Conservation (phyloP, 2,888 invertebrate genomes). For the Drosophila maculinotata region DNA sequence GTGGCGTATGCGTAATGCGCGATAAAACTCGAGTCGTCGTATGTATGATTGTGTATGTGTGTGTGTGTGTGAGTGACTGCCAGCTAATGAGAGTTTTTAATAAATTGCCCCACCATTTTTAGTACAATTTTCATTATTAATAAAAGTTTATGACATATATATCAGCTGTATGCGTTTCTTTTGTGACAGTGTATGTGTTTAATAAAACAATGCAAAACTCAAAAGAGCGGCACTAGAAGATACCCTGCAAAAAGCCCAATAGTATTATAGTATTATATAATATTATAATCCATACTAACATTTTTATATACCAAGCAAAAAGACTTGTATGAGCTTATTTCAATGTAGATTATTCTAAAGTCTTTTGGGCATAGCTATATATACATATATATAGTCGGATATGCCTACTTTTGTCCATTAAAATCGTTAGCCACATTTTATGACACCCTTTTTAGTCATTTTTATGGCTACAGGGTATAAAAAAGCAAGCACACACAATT, state of each 20-base stretch:
- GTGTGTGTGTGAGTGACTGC: conserved; percentile 41
- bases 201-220: conserved; percentile 45
- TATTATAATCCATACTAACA: no score
- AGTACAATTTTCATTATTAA: conserved; percentile 81
- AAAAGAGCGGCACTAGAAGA: neutral
- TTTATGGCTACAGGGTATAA: conserved; percentile 44
- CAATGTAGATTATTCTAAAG: no score
- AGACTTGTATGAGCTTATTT: no score
- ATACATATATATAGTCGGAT: neutral
- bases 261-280: no score
- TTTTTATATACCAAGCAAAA: no score
- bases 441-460: conserved; percentile 8
- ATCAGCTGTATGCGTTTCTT: conserved; percentile 51
- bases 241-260: conserved; percentile 22
- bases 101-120: conserved; percentile 77
- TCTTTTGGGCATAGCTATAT: no score
- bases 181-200: conserved; percentile 43
- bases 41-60: conserved; percentile 21
- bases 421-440: neutral
- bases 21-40: conserved; percentile 60
- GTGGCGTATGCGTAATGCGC: conserved; percentile 76
- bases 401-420: neutral
- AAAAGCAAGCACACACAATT: conserved; percentile 55
- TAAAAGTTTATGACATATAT: conserved; percentile 77
- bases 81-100: conserved; percentile 80